Base-by-base conservation (phyloP, 2,797 vertebrate species). In the Bovichtus diacanthus region DNA sequence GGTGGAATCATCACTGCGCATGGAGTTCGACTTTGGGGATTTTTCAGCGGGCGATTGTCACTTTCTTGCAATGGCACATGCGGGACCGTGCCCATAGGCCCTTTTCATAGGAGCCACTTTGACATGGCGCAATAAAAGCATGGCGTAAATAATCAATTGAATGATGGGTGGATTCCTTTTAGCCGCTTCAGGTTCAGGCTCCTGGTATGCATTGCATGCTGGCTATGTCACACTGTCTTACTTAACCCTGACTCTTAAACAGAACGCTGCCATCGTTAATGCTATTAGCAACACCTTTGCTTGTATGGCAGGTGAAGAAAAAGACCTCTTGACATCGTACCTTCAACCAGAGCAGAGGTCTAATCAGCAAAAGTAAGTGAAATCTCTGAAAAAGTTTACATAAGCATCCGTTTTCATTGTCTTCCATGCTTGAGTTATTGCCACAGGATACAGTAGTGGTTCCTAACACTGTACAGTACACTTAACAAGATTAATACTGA, bases 91-190 rank as follows among this genome's bases (percentile, higher is more conserved):
- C n/a, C n/a, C n/a, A n/a, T 13, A 2, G 2, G 23, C 6, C 11
- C 23, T 46, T 73, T 55, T 27, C 6, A 23, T 0, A 2, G 11
- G 29, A 18, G 13, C 25, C 54, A 47, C 49, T 49, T 62, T 31
- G 34, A 41, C 62, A 25, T 6, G 31, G 50, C 44, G 41, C 47
- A 10, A 25, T 34, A 11, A 41, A 55, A 25, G 43, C 43, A 16
- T 23, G 41, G 65, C 31, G 31, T 31, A 43, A 38, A 61, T 29
- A 46, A 58, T 39, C 16, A 6, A 10, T 68, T 62, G 4, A 47
- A 72, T 23, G 9, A 31, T 27, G 50, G 44, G 47, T 54, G 39
- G 34, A 29, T 72, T 68, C 16, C 27, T 23, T 56, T 44, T 31
- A 36, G 27, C 34, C 55, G 29, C 27, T 16, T 53, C n/a, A 55